A percentile compares a stretch with the other conserved stretches of the same genome.
phyloP scores from a whole-genome alignment of 2,113 vertebrate species.

The Regulus satrapa region DNA sequence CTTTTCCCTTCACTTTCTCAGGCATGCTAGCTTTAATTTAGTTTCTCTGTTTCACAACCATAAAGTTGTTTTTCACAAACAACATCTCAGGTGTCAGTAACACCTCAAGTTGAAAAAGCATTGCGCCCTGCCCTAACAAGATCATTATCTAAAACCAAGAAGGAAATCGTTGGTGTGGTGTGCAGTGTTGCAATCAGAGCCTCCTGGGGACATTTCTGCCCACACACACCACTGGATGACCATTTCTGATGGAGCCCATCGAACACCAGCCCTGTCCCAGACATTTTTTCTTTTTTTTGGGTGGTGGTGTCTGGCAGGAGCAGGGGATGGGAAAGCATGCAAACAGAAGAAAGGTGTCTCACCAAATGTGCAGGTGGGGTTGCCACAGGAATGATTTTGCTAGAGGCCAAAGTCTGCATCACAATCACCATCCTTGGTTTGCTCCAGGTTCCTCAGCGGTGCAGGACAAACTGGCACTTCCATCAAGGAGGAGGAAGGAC shows the following conservation, averaged over 20 bases:
- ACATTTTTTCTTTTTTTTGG: neutral
- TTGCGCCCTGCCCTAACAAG: neutral
- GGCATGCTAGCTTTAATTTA: neutral
- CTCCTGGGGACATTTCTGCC: neutral
- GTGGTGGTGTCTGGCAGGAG: neutral
- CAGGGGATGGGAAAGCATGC: neutral
- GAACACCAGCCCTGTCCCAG: neutral
- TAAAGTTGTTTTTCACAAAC: neutral
- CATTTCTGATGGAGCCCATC: neutral
- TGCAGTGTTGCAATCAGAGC: neutral
- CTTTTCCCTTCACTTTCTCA: neutral
- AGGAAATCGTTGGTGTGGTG: neutral
- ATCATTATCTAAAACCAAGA: neutral
- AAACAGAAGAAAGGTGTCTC: neutral
- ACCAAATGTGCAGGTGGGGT: neutral
- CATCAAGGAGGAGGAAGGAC: neutral
- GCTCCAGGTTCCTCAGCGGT: neutral
- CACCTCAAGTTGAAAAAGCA: neutral
- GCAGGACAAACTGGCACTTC: neutral
- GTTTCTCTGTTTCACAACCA: neutral
- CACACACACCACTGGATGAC: neutral
- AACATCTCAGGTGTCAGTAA: neutral
- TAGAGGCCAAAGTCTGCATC: neutral
- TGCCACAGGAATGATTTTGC: neutral
- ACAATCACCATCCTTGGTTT: neutral